phyloP scores from a whole-genome alignment of 1,140 invertebrate genomes.

The Neodiprion pinetum region DNA sequence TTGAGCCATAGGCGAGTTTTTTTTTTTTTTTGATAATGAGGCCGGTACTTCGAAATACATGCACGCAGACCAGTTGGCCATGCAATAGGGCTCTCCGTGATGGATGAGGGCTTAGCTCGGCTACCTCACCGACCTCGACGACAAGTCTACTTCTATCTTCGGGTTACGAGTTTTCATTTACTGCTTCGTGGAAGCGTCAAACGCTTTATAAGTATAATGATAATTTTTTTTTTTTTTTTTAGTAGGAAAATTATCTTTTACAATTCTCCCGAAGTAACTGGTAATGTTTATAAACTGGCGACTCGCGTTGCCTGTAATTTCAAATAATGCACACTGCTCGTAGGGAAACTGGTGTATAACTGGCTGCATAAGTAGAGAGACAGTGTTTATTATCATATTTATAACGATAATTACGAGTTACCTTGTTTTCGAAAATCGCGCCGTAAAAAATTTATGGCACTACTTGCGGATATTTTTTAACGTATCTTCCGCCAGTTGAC shows the following conservation, averaged over 20 bases:
- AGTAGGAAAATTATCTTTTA: not conserved
- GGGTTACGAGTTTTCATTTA: not conserved
- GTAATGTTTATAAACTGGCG: no score
- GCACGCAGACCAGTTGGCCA: not conserved
- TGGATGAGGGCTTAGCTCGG: not conserved
- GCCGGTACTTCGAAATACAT: not conserved
- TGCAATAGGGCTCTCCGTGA: not conserved
- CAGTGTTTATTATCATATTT: no score
- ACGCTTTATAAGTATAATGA: not conserved
- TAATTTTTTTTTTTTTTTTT: not conserved
- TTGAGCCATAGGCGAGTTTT: not conserved
- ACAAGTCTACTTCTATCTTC: not conserved
- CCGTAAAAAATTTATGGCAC: no score
- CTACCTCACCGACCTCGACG: not conserved
- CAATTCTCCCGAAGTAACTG: no score
- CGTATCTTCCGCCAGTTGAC: no score
- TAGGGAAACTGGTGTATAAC: no score
- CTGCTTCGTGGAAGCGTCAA: not conserved
- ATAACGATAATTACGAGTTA: no score
- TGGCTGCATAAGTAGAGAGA: no score
- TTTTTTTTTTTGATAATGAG: not conserved
- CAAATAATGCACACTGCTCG: no score
- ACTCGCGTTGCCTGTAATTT: no score
- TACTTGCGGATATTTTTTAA: no score
- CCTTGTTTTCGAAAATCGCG: no score